Evolutionary conservation across 2,797 vertebrate species (phyloP).

Genomic region (Syndactyla subalaris): DNA sequence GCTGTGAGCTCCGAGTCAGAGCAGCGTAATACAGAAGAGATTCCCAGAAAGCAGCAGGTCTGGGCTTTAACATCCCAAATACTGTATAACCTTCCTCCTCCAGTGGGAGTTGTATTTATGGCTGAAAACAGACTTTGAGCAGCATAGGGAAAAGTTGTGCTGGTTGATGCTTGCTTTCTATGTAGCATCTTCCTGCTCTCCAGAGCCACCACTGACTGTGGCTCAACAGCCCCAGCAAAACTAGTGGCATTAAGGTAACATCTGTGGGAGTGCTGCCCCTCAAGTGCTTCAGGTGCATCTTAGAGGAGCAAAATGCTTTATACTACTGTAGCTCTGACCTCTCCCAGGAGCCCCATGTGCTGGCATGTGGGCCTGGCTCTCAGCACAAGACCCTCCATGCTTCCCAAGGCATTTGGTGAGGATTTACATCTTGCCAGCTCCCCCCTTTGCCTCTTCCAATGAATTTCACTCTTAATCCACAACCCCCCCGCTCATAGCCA

Average conservation of each 20-base stretch:
- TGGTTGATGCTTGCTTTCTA: not conserved
- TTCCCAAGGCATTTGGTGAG: conserved; percentile 15
- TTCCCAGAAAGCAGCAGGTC: not conserved
- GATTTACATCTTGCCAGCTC: conserved; percentile 39
- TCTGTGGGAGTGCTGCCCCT: not conserved
- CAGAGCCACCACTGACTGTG: not conserved
- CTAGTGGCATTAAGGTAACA: not conserved
- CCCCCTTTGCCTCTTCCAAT: conserved; percentile 30
- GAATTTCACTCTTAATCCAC: conserved; percentile 30
- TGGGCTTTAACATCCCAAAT: not conserved
- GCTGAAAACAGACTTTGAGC: not conserved
- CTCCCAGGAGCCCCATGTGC: not conserved
- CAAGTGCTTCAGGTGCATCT: not conserved
- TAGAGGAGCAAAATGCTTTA: not conserved
- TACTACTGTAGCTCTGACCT: not conserved
- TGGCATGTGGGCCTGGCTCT: not conserved
- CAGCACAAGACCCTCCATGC: not conserved
- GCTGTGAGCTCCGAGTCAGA: not conserved
- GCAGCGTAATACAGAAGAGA: not conserved
- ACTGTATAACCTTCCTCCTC: not conserved
- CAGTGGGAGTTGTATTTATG: not conserved
- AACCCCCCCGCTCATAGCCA: not conserved
- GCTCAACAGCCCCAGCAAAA: not conserved
- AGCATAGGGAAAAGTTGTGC: not conserved
- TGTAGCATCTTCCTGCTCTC: not conserved